These are phyloP conservation scores for Syrmaticus mikado DNA, from an alignment of 2,113 vertebrate species.

Conservation along the genomic window DNA sequence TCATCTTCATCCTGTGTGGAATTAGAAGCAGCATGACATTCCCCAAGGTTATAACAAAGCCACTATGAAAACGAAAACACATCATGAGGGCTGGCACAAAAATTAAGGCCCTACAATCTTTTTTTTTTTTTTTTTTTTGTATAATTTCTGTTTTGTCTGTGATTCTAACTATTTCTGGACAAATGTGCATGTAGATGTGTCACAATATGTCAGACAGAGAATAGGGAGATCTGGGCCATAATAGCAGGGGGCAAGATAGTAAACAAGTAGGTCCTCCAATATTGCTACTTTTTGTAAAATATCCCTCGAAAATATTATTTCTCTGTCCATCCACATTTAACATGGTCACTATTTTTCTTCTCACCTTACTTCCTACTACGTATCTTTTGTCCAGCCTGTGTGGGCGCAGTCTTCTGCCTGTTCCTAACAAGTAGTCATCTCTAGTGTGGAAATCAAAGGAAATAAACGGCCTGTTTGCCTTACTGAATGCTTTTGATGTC, in stretches of 20 bases:
- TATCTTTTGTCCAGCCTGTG: not conserved
- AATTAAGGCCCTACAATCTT: not conserved
- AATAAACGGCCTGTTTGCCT: not conserved
- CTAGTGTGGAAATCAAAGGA: not conserved
- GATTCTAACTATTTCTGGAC: constrained; percentile 18
- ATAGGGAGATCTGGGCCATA: not conserved
- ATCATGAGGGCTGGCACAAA: constrained; percentile 26
- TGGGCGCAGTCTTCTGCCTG: not conserved
- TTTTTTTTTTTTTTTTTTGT: not conserved
- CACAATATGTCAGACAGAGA: not conserved
- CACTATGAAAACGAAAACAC: constrained; percentile 19
- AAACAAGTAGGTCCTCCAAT: not conserved
- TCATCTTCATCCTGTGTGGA: not conserved
- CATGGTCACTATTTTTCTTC: not conserved
- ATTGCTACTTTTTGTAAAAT: not conserved
- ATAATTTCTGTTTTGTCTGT: constrained; percentile 23
- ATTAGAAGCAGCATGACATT: constrained; percentile 48
- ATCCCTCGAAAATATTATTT: not conserved
- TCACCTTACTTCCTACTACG: not conserved
- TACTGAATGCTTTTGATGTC: constrained; percentile 31
- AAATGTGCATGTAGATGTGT: not conserved
- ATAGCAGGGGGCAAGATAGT: not conserved
- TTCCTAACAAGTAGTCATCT: not conserved
- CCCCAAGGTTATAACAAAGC: constrained; percentile 45
- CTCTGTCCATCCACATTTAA: not conserved